Percentiles rank a stretch among this genome's conserved stretches.
Conservation (phyloP, 2,888 invertebrate genomes). For the Rhabditoides inermis region DNA sequence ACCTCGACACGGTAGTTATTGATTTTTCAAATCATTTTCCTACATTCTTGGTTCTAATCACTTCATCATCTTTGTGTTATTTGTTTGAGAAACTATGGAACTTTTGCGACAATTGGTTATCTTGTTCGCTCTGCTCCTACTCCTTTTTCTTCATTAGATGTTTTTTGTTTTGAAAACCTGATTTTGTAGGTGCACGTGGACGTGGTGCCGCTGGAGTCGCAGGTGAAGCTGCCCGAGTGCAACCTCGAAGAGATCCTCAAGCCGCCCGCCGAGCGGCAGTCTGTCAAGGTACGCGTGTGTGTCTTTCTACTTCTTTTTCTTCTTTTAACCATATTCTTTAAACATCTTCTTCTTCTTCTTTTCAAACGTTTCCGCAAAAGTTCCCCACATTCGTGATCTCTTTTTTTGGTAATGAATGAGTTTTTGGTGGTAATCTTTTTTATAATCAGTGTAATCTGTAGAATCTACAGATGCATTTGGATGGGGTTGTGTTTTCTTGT, state of each 20-base stretch:
- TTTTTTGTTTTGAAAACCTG: background rate
- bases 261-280: slow-evolving; percentile 40
- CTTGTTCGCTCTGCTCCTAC: background rate
- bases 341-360: too few species aligned
- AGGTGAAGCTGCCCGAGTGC: slow-evolving; percentile 23
- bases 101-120: background rate
- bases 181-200: slow-evolving; percentile 35
- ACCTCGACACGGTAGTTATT: slow-evolving; percentile 35
- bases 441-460: too few species aligned
- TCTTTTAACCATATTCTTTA: background rate
- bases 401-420: too few species aligned
- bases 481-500: too few species aligned
- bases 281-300: slow-evolving; percentile 5
- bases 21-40: background rate
- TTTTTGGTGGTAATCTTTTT: too few species aligned
- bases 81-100: too few species aligned
- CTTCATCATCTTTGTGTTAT: too few species aligned
- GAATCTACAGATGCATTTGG: too few species aligned
- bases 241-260: slow-evolving; percentile 44
- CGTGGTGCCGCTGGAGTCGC: slow-evolving; percentile 24
- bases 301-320: background rate
- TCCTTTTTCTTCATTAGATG: background rate
- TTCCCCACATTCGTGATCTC: too few species aligned
- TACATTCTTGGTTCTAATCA: too few species aligned
- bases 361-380: background rate